Conservation (phyloP, 2,113 vertebrate species). For the Prionailurus viverrinus region DNA sequence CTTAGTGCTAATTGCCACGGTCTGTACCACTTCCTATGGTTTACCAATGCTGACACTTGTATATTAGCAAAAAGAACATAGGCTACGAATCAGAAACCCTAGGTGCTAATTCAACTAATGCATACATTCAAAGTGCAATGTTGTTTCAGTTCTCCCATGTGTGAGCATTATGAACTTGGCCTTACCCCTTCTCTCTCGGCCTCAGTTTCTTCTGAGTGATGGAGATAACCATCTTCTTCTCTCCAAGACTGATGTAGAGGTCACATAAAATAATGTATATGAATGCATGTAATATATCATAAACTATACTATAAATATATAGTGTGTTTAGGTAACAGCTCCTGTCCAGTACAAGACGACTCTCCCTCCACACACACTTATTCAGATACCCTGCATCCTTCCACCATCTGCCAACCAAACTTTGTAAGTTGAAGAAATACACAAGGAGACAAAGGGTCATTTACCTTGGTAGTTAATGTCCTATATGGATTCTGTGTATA, state of each 20-base stretch:
- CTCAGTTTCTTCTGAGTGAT: background rate
- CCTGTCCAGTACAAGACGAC: background rate
- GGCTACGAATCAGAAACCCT: background rate
- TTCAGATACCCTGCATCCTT: background rate
- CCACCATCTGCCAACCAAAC: slow-evolving; percentile 17
- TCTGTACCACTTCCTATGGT: background rate
- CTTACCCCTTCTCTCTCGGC: background rate
- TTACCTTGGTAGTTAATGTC: slow-evolving; percentile 74
- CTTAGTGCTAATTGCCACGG: background rate
- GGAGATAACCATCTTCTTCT: background rate
- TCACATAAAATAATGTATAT: background rate
- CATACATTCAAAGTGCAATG: background rate
- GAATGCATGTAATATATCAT: background rate
- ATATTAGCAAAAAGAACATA: background rate
- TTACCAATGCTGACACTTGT: background rate
- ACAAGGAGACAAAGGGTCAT: slow-evolving; percentile 79
- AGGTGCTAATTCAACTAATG: background rate
- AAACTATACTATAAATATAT: background rate
- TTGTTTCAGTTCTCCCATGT: background rate
- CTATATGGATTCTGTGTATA: slow-evolving; percentile 84
- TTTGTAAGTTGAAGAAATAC: slow-evolving; percentile 30
- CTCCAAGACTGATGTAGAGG: background rate
- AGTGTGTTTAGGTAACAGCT: background rate
- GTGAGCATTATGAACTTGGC: background rate
- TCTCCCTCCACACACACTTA: background rate